phyloP scores from a whole-genome alignment of 2,888 invertebrate species.

The Theretra japonica region DNA sequence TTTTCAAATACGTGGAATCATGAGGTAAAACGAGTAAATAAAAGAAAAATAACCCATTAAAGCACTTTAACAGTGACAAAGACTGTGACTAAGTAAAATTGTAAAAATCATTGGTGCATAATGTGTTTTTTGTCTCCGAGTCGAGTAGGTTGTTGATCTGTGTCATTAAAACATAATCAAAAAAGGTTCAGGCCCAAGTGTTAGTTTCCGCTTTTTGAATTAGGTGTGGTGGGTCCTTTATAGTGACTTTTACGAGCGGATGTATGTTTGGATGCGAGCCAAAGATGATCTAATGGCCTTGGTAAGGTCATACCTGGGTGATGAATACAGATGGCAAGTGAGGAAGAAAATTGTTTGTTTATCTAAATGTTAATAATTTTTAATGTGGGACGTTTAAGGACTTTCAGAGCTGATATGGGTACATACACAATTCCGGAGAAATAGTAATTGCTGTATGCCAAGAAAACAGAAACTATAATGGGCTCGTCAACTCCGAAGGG shows the following conservation, averaged over 20 bases:
- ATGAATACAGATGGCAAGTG: not conserved
- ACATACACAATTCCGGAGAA: no score
- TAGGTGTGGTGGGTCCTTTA: not conserved
- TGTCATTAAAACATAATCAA: constrained; percentile 18
- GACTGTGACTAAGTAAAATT: constrained; percentile 17
- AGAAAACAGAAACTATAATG: no score
- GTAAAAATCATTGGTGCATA: constrained; percentile 12
- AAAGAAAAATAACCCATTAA: not conserved
- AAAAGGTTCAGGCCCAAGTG: constrained; percentile 4
- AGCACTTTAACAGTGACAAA: not conserved
- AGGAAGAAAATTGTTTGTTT: not conserved
- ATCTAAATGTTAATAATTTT: no score
- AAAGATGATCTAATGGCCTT: not conserved
- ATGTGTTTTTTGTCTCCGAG: constrained; percentile 16
- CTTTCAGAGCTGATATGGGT: no score
- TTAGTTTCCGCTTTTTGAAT: not conserved
- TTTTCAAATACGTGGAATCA: not conserved
- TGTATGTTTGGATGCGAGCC: not conserved
- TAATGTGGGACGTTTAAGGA: no score
- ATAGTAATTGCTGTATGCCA: no score
- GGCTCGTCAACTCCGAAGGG: no score
- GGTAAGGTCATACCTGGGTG: not conserved
- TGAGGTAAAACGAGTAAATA: not conserved
- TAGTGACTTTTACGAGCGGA: not conserved
- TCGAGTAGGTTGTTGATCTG: constrained; percentile 15